Percentiles rank a stretch among this genome's conserved stretches.
Evolutionary conservation across 2,888 invertebrate species (phyloP).

Genomic region (Thysanoteuthis rhombus): DNA sequence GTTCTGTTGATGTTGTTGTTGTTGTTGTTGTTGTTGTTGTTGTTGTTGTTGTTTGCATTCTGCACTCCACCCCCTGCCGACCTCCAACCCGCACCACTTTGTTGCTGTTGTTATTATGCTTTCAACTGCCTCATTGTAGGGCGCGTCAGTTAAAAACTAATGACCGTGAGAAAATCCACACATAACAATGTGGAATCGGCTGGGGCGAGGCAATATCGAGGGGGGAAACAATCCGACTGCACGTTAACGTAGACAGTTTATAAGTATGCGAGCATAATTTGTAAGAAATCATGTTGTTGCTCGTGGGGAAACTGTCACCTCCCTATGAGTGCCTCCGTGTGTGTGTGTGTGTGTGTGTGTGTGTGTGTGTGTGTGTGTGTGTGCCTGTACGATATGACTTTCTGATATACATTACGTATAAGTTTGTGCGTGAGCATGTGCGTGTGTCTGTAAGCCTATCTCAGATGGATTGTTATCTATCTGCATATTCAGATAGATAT

Average conservation of each 20-base stretch:
- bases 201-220: neutral
- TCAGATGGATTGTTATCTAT: no score
- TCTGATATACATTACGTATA: neutral
- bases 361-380: neutral
- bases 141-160: neutral
- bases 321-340: neutral
- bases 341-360: neutral
- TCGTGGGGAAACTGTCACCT: neutral
- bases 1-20: neutral
- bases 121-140: neutral
- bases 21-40: neutral
- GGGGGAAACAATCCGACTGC: neutral
- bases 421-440: neutral
- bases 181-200: neutral
- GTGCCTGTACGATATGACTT: no score
- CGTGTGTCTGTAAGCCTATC: neutral
- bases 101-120: neutral
- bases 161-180: conserved; percentile 12
- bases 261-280: neutral
- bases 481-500: no score
- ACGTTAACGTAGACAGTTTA: neutral
- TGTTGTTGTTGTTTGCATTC: neutral
- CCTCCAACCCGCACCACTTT: neutral
- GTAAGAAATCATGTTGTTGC: neutral
- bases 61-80: neutral